These are phyloP conservation scores for Babyrousa celebensis DNA, from an alignment of 2,797 vertebrate genomes.

Conservation along the genomic window DNA sequence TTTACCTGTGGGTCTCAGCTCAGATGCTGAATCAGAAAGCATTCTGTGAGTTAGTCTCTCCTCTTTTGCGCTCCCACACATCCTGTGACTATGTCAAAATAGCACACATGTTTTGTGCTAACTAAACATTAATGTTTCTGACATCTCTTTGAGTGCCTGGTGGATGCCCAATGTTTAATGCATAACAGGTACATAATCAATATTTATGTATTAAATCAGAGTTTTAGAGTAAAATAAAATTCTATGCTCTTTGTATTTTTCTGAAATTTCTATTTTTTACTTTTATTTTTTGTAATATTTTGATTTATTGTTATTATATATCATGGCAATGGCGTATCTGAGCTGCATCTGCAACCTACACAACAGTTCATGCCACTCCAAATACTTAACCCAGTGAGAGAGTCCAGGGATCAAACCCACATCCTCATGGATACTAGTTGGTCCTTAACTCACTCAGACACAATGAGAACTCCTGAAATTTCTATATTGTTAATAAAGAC, in stretches of 20 bases:
- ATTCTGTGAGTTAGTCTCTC: neutral
- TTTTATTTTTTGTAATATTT: neutral
- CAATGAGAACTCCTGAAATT: neutral
- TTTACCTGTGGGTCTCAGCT: neutral
- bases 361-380: no score
- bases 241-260: conserved; percentile 16
- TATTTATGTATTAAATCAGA: neutral
- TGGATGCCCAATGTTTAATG: neutral
- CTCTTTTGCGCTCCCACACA: neutral
- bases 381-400: no score
- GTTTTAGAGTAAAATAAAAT: neutral
- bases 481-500: neutral
- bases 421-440: no score
- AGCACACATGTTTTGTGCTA: neutral
- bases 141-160: neutral
- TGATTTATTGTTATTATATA: no score
- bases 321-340: no score
- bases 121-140: conserved; percentile 1
- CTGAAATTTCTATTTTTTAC: conserved; percentile 20
- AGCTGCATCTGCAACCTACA: no score
- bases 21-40: conserved; percentile 5
- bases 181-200: neutral
- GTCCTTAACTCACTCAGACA: no score
- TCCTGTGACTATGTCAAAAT: neutral
- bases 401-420: no score